phyloP scores from a whole-genome alignment of 1,140 invertebrate genomes.

The Spodoptera frugiperda region DNA sequence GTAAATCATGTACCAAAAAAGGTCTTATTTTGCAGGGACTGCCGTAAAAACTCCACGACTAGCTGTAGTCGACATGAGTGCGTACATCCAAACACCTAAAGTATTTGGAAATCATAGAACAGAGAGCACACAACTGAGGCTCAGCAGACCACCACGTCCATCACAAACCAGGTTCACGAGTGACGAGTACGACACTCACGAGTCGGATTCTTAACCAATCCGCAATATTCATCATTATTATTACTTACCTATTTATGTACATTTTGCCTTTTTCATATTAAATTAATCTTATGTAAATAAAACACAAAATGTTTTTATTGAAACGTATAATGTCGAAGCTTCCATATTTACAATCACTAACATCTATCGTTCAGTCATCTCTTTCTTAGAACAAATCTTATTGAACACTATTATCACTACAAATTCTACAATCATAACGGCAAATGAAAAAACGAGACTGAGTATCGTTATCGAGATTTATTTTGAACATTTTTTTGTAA shows the following conservation, averaged over 20 bases:
- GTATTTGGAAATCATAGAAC: not conserved
- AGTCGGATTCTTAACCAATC: conserved; percentile 65
- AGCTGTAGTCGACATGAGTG: conserved; percentile 76
- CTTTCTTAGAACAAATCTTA: conserved; percentile 81
- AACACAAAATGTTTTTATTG: conserved; percentile 76
- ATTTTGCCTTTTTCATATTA: conserved; percentile 41
- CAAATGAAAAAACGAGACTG: conserved; percentile 82
- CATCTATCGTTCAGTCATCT: conserved; percentile 84
- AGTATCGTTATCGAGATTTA: conserved; percentile 84
- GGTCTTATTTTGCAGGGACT: conserved; percentile 57
- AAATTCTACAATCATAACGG: conserved; percentile 80
- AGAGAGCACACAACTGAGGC: conserved; percentile 26
- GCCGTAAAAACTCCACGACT: conserved; percentile 74
- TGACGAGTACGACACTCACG: conserved; percentile 80
- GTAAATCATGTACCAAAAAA: too few species aligned
- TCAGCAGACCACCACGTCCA: conserved; percentile 57
- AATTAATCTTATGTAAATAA: conserved; percentile 59
- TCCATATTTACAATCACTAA: conserved; percentile 85
- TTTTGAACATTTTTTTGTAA: conserved; percentile 69
- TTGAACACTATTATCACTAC: conserved; percentile 85
- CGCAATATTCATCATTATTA: too few species aligned
- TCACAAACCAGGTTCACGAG: conserved; percentile 68
- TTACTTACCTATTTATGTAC: too few species aligned
- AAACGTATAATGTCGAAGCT: conserved; percentile 85
- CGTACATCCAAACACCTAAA: conserved; percentile 70